Evolutionary conservation across 64 coral and sea anemone genomes (phyloP), one percentile per base, ranked within the genome.

Genomic region (Platygyra sinensis): DNA sequence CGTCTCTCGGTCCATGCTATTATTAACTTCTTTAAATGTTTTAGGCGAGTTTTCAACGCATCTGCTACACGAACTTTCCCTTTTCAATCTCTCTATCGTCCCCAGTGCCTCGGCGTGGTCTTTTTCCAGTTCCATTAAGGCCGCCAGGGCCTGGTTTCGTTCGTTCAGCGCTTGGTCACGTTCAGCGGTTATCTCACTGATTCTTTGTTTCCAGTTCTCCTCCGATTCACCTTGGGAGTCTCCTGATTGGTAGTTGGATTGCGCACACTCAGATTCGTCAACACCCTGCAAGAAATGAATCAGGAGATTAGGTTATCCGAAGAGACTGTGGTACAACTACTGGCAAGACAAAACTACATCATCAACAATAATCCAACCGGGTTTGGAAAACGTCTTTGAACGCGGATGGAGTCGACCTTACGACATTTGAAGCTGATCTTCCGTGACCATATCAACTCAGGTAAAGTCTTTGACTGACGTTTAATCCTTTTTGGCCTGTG

Each of bases 91-190:
- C 27, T 96, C 91, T 60, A 96, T 85, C 36, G 78, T 39, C 28
- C 74, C 39, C 2, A 91, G 27, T 10, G 95, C 91, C 67, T 96
- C 86, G 3, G 78, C 55, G 29, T 99, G 79, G 42, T 99, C 89
- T 75, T 90, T 94, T 59, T 98, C 96, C 18, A 99, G 63, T 31
- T 99, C 97, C 97, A 99, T 96, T 2, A 99, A 33, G 10, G 88
- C 88, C 18, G 83, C 74, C 14, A 99, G 54, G 14, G 97, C 94
- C 78, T 96, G 94, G 67, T 99, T 99, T 52, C 97, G 72, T 59
- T 99, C 97, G 6, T 86, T 74, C 24, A 99, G 79, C 2, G 94
- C 88, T 64, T 96, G 94, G 46, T 99, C 97, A 14, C 97, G 97
- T 31, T 99, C 97, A 8, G 86, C 72, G 59, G 95, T 96, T 14